These are phyloP conservation scores for Synergus japonicus DNA, from an alignment of 2,888 invertebrate species.

Conservation along the genomic window DNA sequence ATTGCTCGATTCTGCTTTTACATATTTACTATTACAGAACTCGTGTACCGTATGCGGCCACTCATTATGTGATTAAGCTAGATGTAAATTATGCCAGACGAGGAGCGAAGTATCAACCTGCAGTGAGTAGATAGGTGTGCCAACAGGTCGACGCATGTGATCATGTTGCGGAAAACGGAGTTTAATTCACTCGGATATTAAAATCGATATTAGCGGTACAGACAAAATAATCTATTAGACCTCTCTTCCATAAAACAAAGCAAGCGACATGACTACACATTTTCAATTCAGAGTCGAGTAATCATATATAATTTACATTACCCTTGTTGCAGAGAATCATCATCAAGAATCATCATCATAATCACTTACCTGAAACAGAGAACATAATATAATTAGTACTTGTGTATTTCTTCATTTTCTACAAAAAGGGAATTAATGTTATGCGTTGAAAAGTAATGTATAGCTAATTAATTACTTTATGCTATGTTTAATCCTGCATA, in stretches of 20 bases:
- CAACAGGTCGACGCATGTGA: conserved; percentile 20
- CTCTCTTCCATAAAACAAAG: too few relatives aligned
- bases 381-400: not conserved
- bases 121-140: conserved; percentile 34
- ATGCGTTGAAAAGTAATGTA: not conserved
- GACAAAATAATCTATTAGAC: not conserved
- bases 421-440: too few relatives aligned
- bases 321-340: too few relatives aligned
- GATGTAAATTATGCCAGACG: conserved; percentile 55
- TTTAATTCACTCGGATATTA: conserved; percentile 30
- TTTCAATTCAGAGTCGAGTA: too few relatives aligned
- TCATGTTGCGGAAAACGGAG: conserved; percentile 32
- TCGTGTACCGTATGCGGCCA: conserved; percentile 54
- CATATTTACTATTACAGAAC: conserved; percentile 57
- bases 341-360: not conserved
- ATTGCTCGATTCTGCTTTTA: conserved; percentile 39
- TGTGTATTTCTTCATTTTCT: too few relatives aligned
- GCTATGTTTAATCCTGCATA: too few relatives aligned
- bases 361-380: not conserved
- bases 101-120: conserved; percentile 49
- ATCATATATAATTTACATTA: too few relatives aligned
- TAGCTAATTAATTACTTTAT: not conserved
- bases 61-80: conserved; percentile 53
- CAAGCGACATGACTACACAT: too few relatives aligned
- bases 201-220: not conserved